Conservation (phyloP, 2,888 invertebrate genomes). For the Thymelicus acteon region DNA sequence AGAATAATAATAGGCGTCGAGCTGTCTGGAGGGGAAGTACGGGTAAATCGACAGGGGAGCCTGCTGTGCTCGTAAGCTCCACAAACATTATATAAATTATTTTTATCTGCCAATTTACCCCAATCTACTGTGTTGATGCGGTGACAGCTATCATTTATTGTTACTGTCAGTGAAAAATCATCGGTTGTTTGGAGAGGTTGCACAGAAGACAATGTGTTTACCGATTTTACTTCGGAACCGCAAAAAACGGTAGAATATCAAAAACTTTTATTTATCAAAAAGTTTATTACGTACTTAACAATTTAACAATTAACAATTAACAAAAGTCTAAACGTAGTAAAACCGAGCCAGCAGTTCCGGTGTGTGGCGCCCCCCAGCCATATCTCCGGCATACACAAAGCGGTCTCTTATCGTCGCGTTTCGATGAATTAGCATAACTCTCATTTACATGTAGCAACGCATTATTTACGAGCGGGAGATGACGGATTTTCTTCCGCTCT, state of each 20-base stretch:
- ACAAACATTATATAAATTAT: slow-evolving; percentile 75
- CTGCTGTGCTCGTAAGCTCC: slow-evolving; percentile 77
- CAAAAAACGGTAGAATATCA: no score
- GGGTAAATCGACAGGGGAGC: slow-evolving; percentile 59
- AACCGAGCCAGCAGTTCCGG: slow-evolving; percentile 24
- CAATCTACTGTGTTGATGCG: slow-evolving; percentile 72
- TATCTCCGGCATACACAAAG: slow-evolving; percentile 73
- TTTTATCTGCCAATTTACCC: slow-evolving; percentile 82
- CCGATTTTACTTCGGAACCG: no score
- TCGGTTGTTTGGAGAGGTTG: background rate
- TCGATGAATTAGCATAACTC: slow-evolving; percentile 80
- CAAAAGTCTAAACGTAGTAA: background rate
- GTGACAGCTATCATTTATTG: slow-evolving; percentile 66
- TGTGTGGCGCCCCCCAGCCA: slow-evolving; percentile 52
- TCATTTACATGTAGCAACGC: slow-evolving; percentile 78
- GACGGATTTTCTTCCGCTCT: slow-evolving; percentile 83
- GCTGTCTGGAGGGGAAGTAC: slow-evolving; percentile 66
- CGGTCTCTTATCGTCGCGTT: slow-evolving; percentile 79
- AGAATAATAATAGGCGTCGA: slow-evolving; percentile 68
- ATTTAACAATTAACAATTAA: background rate
- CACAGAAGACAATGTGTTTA: background rate
- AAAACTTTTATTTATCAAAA: no score
- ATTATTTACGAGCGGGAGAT: slow-evolving; percentile 78
- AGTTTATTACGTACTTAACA: no score
- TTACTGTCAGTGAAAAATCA: slow-evolving; percentile 19